Base-by-base conservation (phyloP, 2,888 invertebrate genomes). In the Gandaritis pyraliata region DNA sequence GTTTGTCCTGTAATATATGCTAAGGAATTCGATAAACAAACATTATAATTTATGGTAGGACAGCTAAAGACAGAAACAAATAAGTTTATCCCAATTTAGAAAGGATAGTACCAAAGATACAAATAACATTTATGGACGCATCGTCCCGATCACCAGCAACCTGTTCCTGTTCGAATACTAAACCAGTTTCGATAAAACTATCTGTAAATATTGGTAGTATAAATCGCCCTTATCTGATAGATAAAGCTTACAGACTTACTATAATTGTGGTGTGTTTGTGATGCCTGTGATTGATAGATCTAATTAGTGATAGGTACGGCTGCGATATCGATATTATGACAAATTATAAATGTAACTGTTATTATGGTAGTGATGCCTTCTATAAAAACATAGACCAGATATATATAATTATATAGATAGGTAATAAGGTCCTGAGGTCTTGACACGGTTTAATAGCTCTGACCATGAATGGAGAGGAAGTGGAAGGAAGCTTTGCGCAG, bases 111-210 rank as follows among this genome's bases (percentile, higher is more conserved):
- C 10, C 8, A 23, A 2, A 78, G 79, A 83, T 85, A 88, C 86
- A 88, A 88, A 88, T 88, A 85, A 88, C 86, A 80, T 88, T 89
- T 88, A 87, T 88, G 79, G 86, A 83, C 73, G 82, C 81, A 83
- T 80, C 81, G 79, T 76, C 82, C 77, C 79, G 78, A 81, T 80
- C 77, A 76, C 77, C 88, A 15, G 82, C 83, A 90, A 90, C 90
- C 89, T 87, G 90, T 87, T 90, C 73, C 74, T 74, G 86, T 83
- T 80, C 82, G 82, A 88, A 89, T 88, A 88, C 87, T 87, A 87
- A 84, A 81, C 72, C 77, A 55, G 87, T 89, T 88, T 82, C 87
- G 88, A 91, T 90, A 88, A 86, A 60, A 86, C 77, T 83, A 86
- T 88, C 87, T 83, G 86, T 86, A 87, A 89, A 86, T 89, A 88